Evolutionary conservation across 2,113 vertebrate genomes (phyloP), one percentile per base, ranked within the genome.

Genomic region (Chloroceryle aenea): DNA sequence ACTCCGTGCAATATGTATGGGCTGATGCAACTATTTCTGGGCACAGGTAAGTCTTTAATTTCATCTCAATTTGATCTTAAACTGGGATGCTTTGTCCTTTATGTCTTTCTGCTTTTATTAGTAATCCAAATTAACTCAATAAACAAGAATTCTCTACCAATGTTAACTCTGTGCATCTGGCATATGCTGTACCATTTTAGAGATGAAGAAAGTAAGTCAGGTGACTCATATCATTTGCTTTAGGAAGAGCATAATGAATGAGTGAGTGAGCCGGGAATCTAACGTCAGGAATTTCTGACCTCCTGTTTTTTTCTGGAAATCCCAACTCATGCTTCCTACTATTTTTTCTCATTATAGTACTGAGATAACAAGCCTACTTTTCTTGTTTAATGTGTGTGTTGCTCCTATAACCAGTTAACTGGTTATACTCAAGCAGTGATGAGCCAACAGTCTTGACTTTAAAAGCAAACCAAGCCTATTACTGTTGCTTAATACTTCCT

Each of bases 1-100:
- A 90, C 40, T 73, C 48, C 0, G 8, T 94, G 80, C 75, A 85
- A 73, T 74, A 73, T 4, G 4, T 94, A 94, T 96, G 64, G 93
- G 95, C 93, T 94, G 93, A 96, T 83, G 67, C 26, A 93, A 81
- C 95, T 97, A 95, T 95, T 95, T 95, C 74, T 91, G 61, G 55
- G 76, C 61, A 78, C 14, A 93, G 80, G 52, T 42, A 83, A 67
- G 30, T 84, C 56, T 80, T 90, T 86, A 93, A 95, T 85, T 94
- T 93, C 16, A 83, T 34, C 38, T 50, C 58, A 87, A 48, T 90
- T 79, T 85, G 40, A 58, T 73, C 45, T 80, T 90, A 90, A 87
- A 90, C 45, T 12, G 1, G 30, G 82, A 75, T 95, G 47, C 56
- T 94, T 92, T 92, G 79, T 67, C 83, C 68, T 96, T 87, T 52